Evolutionary conservation across 2,113 vertebrate genomes (phyloP), one percentile per base, ranked within the genome.

Genomic region (Tapirus terrestris): DNA sequence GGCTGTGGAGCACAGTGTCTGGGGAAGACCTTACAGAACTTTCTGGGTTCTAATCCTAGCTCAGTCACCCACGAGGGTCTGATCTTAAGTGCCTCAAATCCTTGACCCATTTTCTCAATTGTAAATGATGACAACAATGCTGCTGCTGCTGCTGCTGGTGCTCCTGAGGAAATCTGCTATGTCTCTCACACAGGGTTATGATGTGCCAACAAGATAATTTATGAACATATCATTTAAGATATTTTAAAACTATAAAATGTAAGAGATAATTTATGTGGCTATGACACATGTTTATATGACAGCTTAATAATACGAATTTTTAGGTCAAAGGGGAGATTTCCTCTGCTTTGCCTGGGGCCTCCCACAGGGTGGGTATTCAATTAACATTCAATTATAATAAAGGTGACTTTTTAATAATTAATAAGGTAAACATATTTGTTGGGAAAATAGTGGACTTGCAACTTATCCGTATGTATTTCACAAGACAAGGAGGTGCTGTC

Each of bases 231-330:
- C 16, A 29, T 84, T 73, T 27, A 89, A 85, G 72, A 36, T 63
- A 94, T 70, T 82, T 97, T 75, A 60, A 89, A 96, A 67, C 27
- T 77, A 6, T 36, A 80, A 86, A 81, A 83, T 33, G 2, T 73
- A 89, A 76, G n/a, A 1, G 10, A 61, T 53, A 96, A 82, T 56
- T 80, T 16, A 60, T 6, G 33, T n/a, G 65, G 21, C 39, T 76
- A 72, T 68, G 77, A 68, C 27, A 58, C 33, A 21, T 61, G 45
- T 58, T 51, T 68, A 33, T 25, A 73, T 21, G 20, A 92, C 16
- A 45, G 27, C 53, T 96, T 90, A 73, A 58, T 18, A 76, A 63
- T 29, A 25, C 33, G 70, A 61, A 81, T 20, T 73, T 91, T 80
- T 75, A 89, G 63, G 58, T 84, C 83, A 96, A 89, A 90, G 18